phyloP scores from a whole-genome alignment of 2,113 vertebrate species.

The Scatophagus argus region DNA sequence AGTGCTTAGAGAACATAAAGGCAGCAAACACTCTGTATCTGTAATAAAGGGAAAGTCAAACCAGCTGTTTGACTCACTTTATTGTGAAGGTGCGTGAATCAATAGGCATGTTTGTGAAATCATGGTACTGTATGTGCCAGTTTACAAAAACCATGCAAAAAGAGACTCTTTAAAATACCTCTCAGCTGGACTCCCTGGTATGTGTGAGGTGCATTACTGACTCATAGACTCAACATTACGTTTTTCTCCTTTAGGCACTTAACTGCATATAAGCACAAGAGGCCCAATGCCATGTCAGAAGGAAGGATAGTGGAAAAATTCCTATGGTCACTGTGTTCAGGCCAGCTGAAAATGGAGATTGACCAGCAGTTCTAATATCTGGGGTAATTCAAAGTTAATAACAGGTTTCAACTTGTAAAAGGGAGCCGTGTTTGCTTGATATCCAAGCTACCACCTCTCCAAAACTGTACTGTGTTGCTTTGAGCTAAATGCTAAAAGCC shows the following conservation, averaged over 20 bases:
- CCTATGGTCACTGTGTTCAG: neutral
- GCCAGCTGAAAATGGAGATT: neutral
- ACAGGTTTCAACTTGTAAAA: neutral
- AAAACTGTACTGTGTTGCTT: neutral
- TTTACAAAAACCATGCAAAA: conserved; percentile 7
- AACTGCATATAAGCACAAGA: neutral
- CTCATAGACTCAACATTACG: conserved; percentile 25
- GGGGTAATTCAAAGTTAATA: neutral
- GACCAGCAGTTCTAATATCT: neutral
- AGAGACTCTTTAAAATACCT: conserved; percentile 37
- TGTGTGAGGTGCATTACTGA: conserved; percentile 35
- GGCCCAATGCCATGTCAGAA: neutral
- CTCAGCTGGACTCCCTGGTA: conserved; percentile 18
- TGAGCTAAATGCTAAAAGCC: too few relatives aligned
- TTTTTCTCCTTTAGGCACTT: conserved; percentile 15
- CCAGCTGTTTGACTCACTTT: neutral
- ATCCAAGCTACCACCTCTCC: neutral
- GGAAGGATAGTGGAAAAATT: conserved; percentile 3
- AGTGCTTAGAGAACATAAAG: neutral
- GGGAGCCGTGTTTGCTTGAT: neutral
- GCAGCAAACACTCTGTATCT: neutral
- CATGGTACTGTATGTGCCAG: neutral
- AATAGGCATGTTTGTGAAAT: neutral
- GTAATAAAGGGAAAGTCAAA: neutral
- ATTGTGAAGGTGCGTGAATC: neutral